These are phyloP conservation scores for Ormyrus labotus DNA, from an alignment of 2,888 invertebrate genomes.

Conservation along the genomic window DNA sequence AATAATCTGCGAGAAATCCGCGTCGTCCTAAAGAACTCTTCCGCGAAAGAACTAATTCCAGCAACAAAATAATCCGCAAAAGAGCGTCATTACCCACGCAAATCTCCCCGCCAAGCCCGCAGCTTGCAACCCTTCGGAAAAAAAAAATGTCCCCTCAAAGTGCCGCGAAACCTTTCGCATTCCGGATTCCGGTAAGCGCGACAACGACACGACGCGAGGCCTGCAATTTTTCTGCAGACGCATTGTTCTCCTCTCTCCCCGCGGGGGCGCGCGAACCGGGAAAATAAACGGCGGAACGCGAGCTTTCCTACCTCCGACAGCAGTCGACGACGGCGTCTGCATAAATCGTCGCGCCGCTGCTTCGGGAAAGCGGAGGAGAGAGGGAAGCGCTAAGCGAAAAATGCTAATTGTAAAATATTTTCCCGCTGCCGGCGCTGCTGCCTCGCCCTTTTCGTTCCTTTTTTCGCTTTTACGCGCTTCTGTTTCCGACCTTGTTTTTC, in stretches of 20 bases:
- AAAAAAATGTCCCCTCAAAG: too few relatives aligned
- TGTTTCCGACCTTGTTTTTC: not conserved
- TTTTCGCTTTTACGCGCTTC: not conserved
- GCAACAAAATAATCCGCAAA: too few relatives aligned
- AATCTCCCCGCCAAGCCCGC: too few relatives aligned
- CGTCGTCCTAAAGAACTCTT: too few relatives aligned
- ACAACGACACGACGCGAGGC: too few relatives aligned
- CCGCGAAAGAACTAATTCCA: too few relatives aligned
- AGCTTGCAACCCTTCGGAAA: too few relatives aligned
- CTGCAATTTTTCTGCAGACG: too few relatives aligned
- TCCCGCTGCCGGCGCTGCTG: constrained; percentile 37
- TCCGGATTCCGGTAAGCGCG: too few relatives aligned
- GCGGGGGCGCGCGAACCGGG: not conserved
- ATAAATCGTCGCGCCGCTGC: constrained; percentile 25
- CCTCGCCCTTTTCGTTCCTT: not conserved
- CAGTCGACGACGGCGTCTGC: constrained; percentile 7
- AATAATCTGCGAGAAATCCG: too few relatives aligned
- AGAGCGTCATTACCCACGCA: too few relatives aligned
- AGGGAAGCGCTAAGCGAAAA: constrained; percentile 49
- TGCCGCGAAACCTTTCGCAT: too few relatives aligned
- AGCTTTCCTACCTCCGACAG: not conserved
- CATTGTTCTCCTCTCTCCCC: not conserved
- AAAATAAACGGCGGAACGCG: not conserved
- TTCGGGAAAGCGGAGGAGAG: constrained; percentile 2
- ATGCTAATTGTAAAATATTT: constrained; percentile 66